Evolutionary conservation across 1,140 invertebrate genomes (phyloP).

Genomic region (Marisa cornuarietis): DNA sequence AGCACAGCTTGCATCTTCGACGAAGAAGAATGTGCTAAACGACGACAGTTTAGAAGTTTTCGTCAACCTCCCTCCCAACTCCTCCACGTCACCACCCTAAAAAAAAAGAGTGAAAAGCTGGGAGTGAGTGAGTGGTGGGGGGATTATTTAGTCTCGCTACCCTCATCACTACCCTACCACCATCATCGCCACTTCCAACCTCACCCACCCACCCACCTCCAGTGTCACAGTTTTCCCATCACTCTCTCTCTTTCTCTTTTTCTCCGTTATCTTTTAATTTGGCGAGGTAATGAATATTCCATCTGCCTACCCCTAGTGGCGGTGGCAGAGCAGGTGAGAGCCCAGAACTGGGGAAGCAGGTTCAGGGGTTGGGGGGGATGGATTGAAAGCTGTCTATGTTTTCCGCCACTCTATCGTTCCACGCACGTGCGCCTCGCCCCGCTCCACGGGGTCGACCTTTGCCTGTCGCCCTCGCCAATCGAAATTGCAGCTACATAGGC

Average conservation of each 20-base stretch:
- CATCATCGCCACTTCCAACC: background rate
- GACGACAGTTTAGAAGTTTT: background rate
- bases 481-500: conserved; percentile 3
- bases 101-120: background rate
- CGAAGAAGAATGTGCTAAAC: background rate
- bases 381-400: background rate
- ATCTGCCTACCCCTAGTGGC: conserved; percentile 11
- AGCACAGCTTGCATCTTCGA: background rate
- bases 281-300: conserved; percentile 23
- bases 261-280: conserved; percentile 25
- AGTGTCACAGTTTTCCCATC: too few species aligned
- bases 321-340: conserved; percentile 3
- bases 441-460: background rate
- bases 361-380: background rate
- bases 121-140: background rate
- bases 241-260: background rate
- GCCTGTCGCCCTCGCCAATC: background rate
- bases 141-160: background rate
- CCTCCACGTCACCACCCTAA: background rate
- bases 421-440: conserved; percentile 1
- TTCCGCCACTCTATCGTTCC: too few species aligned
- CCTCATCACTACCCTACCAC: background rate
- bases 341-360: background rate
- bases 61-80: background rate
- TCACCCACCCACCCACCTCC: too few species aligned